Conservation (phyloP, 2,113 vertebrate species). For the Phrynosoma platyrhinos region DNA sequence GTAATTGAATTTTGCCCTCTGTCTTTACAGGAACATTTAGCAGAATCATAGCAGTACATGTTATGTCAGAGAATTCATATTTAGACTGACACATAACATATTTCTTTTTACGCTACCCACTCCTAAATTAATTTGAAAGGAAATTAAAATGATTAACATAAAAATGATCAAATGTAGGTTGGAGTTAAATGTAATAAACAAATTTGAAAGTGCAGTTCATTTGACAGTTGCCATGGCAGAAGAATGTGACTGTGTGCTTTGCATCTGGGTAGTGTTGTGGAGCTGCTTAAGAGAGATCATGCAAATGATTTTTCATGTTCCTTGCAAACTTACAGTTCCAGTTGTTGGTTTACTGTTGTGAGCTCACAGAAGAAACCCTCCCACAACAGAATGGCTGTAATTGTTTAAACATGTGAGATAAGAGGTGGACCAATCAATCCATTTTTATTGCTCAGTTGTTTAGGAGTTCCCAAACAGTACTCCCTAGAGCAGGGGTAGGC, state of each 20-base stretch:
- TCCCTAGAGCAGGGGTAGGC: no score
- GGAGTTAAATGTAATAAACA: neutral
- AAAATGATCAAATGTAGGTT: neutral
- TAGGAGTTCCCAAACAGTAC: neutral
- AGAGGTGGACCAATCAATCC: neutral
- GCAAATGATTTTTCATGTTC: neutral
- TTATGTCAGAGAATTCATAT: neutral
- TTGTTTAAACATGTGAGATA: neutral
- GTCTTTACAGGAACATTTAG: neutral
- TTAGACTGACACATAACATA: neutral
- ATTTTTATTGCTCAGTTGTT: accelerated
- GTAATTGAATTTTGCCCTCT: accelerated
- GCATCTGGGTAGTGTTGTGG: neutral
- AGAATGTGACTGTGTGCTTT: neutral
- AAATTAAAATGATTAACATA: neutral
- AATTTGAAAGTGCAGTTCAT: neutral
- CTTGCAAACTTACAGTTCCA: slow-evolving; percentile 11
- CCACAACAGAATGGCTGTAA: neutral
- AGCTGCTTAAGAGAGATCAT: neutral
- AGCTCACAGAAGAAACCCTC: neutral
- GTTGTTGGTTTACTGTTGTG: neutral
- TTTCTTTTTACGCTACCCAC: neutral
- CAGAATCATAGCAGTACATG: slow-evolving; percentile 11
- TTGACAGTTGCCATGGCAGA: neutral
- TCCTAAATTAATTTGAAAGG: neutral